These are phyloP conservation scores for Motacilla alba DNA, from an alignment of 2,113 vertebrate species.

Conservation along the genomic window DNA sequence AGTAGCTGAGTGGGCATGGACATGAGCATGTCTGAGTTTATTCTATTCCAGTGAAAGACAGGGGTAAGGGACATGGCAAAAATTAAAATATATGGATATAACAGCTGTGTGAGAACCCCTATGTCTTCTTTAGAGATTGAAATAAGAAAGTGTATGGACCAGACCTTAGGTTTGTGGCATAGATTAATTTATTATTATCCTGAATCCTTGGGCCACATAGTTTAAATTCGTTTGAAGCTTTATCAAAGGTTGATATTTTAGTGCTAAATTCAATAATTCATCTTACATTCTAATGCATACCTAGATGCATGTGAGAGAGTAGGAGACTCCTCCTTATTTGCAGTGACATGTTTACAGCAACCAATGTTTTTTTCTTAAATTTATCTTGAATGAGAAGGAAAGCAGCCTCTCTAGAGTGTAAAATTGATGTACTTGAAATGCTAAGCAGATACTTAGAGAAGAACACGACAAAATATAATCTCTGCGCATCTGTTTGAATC, in stretches of 20 bases:
- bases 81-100: background rate
- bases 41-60: background rate
- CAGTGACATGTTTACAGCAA: background rate
- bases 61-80: background rate
- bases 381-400: background rate
- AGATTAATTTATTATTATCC: background rate
- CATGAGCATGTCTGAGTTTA: background rate
- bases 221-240: background rate
- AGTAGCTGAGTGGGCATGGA: background rate
- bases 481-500: background rate
- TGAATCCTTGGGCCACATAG: background rate
- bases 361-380: background rate
- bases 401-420: background rate
- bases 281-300: background rate
- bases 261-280: background rate
- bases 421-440: background rate
- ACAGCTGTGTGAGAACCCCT: background rate
- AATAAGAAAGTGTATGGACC: background rate
- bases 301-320: background rate
- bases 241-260: background rate
- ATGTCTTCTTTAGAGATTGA: background rate
- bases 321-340: background rate
- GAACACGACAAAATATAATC: background rate
- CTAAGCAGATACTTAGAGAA: background rate
- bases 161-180: background rate